These are phyloP conservation scores for Bolinopsis microptera DNA, from an alignment of 37 sponge, comb jelly and placozoan species.

Conservation along the genomic window DNA sequence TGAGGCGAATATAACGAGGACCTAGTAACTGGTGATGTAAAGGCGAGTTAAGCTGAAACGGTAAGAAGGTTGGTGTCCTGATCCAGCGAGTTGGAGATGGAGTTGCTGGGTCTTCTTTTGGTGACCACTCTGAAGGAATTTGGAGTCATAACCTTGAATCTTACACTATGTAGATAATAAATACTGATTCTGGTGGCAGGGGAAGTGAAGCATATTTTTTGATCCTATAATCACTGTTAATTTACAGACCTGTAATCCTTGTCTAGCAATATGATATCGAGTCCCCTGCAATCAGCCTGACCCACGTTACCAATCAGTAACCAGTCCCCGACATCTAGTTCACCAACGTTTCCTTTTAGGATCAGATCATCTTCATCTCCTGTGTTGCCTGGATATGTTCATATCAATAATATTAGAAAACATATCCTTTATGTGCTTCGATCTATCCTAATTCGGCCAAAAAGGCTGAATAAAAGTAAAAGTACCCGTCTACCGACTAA, in stretches of 20 bases:
- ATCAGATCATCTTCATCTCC: slow-evolving; percentile 9
- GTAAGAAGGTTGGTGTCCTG: neutral
- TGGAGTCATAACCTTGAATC: too few relatives aligned
- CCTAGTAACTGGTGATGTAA: too few relatives aligned
- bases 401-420: too few relatives aligned
- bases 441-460: too few relatives aligned
- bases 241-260: slow-evolving; percentile 48
- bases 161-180: too few relatives aligned
- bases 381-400: slow-evolving; percentile 12
- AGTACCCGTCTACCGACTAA: too few relatives aligned
- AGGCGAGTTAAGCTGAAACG: neutral
- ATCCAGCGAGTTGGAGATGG: neutral
- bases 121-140: neutral
- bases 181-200: too few relatives aligned
- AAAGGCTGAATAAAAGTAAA: too few relatives aligned
- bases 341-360: neutral
- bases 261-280: neutral
- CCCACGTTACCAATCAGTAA: slow-evolving; percentile 30
- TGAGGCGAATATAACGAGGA: too few relatives aligned
- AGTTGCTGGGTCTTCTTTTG: neutral
- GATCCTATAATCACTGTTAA: too few relatives aligned
- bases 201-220: too few relatives aligned
- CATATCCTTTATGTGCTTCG: too few relatives aligned
- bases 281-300: slow-evolving; percentile 2
- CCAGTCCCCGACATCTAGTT: neutral